Percentiles rank a stretch among this genome's conserved stretches.
Evolutionary conservation across 1,140 invertebrate genomes (phyloP).

Genomic region (Drosophila kepulauana): DNA sequence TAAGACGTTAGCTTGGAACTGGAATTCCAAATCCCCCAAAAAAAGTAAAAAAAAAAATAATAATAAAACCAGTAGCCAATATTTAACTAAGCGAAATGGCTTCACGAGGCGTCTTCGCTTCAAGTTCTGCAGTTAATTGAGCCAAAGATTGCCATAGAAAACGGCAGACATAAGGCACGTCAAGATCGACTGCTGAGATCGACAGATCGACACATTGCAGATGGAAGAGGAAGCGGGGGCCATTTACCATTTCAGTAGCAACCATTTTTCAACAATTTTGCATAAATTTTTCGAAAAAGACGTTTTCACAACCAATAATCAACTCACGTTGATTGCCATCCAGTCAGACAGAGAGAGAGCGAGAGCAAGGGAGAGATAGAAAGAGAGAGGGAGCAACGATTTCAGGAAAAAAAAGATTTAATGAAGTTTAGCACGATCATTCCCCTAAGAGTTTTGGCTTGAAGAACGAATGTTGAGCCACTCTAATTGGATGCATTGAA

Average conservation of each 20-base stretch:
- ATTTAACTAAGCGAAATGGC: slow-evolving; percentile 60
- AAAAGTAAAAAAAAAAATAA: slow-evolving; percentile 16
- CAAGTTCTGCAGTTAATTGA: slow-evolving; percentile 31
- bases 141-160: slow-evolving; percentile 38
- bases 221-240: slow-evolving; percentile 24
- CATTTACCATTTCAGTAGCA: slow-evolving; percentile 70
- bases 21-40: slow-evolving; percentile 6
- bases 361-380: slow-evolving; percentile 1
- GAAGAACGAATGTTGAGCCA: slow-evolving; percentile 41
- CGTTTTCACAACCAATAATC: slow-evolving; percentile 82
- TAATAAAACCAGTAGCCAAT: slow-evolving; percentile 65
- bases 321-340: slow-evolving; percentile 57
- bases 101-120: slow-evolving; percentile 21
- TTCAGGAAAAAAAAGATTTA: slow-evolving; percentile 69
- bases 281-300: slow-evolving; percentile 70
- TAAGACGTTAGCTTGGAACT: background rate
- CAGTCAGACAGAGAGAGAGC: slow-evolving; percentile 1
- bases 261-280: slow-evolving; percentile 81
- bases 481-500: slow-evolving; percentile 77
- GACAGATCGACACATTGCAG: background rate
- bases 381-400: slow-evolving; percentile 29
- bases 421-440: slow-evolving; percentile 84
- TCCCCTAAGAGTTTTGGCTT: slow-evolving; percentile 55
- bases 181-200: slow-evolving; percentile 19
- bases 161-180: slow-evolving; percentile 33